Evolutionary conservation across 2,797 vertebrate genomes (phyloP).

Genomic region (Furcifer pardalis): DNA sequence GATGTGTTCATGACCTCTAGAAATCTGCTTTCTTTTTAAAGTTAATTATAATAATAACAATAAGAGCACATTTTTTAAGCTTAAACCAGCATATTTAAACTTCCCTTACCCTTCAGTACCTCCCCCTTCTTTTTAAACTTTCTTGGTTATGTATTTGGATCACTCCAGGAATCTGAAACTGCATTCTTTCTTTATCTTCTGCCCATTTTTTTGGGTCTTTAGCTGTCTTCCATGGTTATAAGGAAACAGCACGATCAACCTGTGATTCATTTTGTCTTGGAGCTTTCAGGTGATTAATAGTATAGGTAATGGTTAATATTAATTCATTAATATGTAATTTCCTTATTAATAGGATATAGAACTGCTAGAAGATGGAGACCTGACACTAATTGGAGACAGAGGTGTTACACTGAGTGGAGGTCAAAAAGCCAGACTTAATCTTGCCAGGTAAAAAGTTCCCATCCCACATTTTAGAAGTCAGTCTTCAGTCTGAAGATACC

Average conservation of each 20-base stretch:
- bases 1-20: background rate
- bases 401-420: slow-evolving; percentile 94
- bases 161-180: background rate
- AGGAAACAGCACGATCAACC: background rate
- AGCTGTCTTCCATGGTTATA: background rate
- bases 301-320: background rate
- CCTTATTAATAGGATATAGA: slow-evolving; percentile 84
- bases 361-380: slow-evolving; percentile 87
- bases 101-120: too few relatives aligned
- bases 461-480: slow-evolving; percentile 11
- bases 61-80: background rate
- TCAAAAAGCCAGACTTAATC: slow-evolving; percentile 92
- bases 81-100: background rate
- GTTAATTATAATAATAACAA: background rate
- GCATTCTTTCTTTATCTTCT: background rate
- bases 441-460: slow-evolving; percentile 84
- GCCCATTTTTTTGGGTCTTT: background rate
- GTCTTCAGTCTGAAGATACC: background rate
- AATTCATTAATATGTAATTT: background rate
- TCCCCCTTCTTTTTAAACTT: background rate
- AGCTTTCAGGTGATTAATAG: background rate
- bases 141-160: background rate
- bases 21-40: background rate
- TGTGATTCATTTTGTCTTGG: background rate
- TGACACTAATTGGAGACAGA: slow-evolving; percentile 90